Base-by-base conservation (phyloP, 2,888 invertebrate genomes). In the Limnephilus marmoratus region DNA sequence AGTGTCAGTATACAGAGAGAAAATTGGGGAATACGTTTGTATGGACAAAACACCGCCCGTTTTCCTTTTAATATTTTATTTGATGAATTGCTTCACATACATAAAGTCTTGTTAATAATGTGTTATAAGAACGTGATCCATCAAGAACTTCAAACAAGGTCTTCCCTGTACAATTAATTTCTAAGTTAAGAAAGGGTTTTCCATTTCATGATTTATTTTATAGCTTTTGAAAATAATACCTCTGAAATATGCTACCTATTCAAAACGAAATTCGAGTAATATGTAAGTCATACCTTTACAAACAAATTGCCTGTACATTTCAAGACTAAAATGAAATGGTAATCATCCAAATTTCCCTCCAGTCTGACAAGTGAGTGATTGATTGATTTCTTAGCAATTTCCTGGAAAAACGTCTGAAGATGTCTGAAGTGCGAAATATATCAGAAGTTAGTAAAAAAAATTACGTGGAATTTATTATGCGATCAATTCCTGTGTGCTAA, bases 311-410 rank as follows among this genome's bases (percentile, higher is more conserved):
- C 24, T 9, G 24, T 68, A 68, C 68, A 68, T 68, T 68, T 1
- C 68, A 68, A 68, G 68, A 68, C 24, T 45, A 49, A 86, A 86
- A 86, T 45, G 49, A 86, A 86, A 86, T 86, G 12, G 86, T 49
- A 86, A 86, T 86, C 86, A 86, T 37, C 45, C 86, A 49, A 86
- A 86, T 45, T 45, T 86, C 15, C 37, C 37, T 41, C 45, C n/a
- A 29, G 45, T 29, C 86, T n/a, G 86, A 41, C 29, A 45, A 45
- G 41, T n/a, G 31, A 53, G 85, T 85, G 86, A 86, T 86, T 86
- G 86, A 86, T 86, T 86, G 49, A 86, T 86, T 86, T 83, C 83
- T 41, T 24, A 18, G 37, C 15, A 41, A 37, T 83, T 83, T 83
- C 37, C 37, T n/a, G 24, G 31, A 83, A 83, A 41, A 83, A 34